phyloP scores from a whole-genome alignment of 1,140 invertebrate species.

The Andrena cerasifolii region DNA sequence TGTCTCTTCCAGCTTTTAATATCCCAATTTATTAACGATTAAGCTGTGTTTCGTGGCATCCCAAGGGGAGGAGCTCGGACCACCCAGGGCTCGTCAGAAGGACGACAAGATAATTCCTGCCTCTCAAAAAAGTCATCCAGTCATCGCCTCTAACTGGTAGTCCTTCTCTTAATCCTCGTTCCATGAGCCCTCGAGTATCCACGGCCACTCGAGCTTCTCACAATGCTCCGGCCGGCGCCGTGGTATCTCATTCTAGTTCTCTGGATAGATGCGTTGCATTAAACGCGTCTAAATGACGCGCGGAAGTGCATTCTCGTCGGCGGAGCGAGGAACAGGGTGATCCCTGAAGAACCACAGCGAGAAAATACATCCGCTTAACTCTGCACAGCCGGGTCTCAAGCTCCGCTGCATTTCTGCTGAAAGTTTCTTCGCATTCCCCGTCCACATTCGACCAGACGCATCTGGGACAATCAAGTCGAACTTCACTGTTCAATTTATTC shows the following conservation, averaged over 20 bases:
- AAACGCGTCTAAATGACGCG: constrained; percentile 44
- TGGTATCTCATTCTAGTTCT: constrained; percentile 59
- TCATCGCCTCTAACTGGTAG: constrained; percentile 82
- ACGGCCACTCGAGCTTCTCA: constrained; percentile 72
- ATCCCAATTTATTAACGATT: constrained; percentile 52
- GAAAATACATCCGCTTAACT: background rate
- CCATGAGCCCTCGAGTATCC: constrained; percentile 72
- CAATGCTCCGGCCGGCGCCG: constrained; percentile 66
- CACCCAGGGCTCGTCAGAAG: constrained; percentile 76
- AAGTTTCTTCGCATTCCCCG: background rate
- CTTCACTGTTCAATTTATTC: too few relatives aligned
- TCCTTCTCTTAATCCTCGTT: constrained; percentile 80
- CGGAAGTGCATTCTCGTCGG: constrained; percentile 14
- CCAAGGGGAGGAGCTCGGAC: constrained; percentile 61
- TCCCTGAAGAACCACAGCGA: background rate
- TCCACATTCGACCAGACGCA: too few relatives aligned
- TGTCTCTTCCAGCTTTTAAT: background rate
- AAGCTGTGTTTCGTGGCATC: constrained; percentile 40
- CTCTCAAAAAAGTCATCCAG: constrained; percentile 79
- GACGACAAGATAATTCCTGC: constrained; percentile 79
- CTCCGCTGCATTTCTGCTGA: background rate
- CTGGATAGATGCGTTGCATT: constrained; percentile 33
- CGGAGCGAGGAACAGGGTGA: background rate
- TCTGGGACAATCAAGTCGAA: too few relatives aligned
- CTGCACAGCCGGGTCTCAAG: too few relatives aligned